A percentile compares a stretch with the other conserved stretches of the same genome.
Conservation (phyloP, 2,888 invertebrate species). For the Synanthedon andrenaeformis region DNA sequence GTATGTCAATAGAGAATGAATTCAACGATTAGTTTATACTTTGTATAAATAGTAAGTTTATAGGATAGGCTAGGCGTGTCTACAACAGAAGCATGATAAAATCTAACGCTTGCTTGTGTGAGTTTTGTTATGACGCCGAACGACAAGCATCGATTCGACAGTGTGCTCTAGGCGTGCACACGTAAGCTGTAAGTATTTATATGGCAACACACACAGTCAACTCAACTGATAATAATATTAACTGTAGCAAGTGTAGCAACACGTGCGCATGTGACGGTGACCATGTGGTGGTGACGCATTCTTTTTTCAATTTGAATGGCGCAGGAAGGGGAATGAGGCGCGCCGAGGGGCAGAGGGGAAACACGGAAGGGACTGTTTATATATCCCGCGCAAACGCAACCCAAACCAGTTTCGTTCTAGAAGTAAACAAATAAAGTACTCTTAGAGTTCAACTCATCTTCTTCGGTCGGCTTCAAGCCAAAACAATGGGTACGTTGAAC, state of each 20-base stretch:
- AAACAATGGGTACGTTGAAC: conserved; percentile 47
- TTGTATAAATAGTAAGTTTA: too few relatives aligned
- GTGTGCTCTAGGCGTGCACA: neutral
- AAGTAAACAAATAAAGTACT: conserved; percentile 46
- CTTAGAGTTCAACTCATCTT: conserved; percentile 23
- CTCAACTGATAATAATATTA: neutral
- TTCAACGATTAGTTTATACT: too few relatives aligned
- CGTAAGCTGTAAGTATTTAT: too few relatives aligned
- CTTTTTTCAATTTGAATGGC: conserved; percentile 31
- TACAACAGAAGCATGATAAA: conserved; percentile 1
- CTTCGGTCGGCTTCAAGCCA: conserved; percentile 32
- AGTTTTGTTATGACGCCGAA: conserved; percentile 13
- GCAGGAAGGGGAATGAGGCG: conserved; percentile 20
- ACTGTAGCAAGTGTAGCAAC: neutral
- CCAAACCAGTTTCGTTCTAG: conserved; percentile 48
- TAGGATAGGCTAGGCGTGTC: too few relatives aligned
- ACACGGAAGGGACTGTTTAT: conserved; percentile 38
- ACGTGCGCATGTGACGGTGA: neutral
- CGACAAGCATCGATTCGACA: conserved; percentile 4
- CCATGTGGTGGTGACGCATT: neutral
- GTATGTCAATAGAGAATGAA: too few relatives aligned
- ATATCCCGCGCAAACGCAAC: conserved; percentile 41
- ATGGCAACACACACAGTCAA: neutral
- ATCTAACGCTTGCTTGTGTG: neutral
- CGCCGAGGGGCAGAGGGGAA: conserved; percentile 16